Conservation (phyloP, 2,888 invertebrate genomes). For the Thereva nobilitata region DNA sequence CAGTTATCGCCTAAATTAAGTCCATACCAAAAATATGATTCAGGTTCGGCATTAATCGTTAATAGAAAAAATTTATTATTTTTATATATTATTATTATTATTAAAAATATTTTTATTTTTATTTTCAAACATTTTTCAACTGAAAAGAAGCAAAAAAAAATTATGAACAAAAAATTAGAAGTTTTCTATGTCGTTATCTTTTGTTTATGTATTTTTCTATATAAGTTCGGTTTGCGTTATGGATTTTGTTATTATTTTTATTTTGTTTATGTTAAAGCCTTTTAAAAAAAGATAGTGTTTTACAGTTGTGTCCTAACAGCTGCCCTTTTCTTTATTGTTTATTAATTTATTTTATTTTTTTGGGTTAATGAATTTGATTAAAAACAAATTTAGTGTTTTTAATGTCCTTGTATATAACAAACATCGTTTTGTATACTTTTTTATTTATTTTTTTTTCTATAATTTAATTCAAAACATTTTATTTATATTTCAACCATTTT, state of each 20-base stretch:
- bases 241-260: constrained; percentile 13
- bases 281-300: constrained; percentile 18
- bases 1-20: constrained; percentile 42
- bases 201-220: constrained; percentile 18
- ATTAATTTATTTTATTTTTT: constrained; percentile 11
- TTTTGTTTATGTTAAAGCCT: constrained; percentile 32
- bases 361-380: not conserved
- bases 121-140: constrained; percentile 15
- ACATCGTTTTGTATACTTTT: not conserved
- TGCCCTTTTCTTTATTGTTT: constrained; percentile 20
- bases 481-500: not conserved
- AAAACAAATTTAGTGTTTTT: not conserved
- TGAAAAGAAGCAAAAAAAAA: not conserved
- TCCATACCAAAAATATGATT: constrained; percentile 36
- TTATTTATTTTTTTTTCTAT: constrained; percentile 5
- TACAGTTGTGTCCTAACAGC: constrained; percentile 29
- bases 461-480: not conserved
- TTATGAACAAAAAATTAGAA: constrained; percentile 22
- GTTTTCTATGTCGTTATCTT: constrained; percentile 25
- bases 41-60: constrained; percentile 43
- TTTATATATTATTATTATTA: constrained; percentile 25
- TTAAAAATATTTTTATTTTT: constrained; percentile 29
- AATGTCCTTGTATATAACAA: constrained; percentile 20
- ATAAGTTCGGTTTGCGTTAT: constrained; percentile 17
- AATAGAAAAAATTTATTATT: constrained; percentile 31